A percentile compares a stretch with the other conserved stretches of the same genome.
These are phyloP conservation scores for Hippocampus abdominalis DNA, from an alignment of 2,113 vertebrate genomes.

Conservation along the genomic window DNA sequence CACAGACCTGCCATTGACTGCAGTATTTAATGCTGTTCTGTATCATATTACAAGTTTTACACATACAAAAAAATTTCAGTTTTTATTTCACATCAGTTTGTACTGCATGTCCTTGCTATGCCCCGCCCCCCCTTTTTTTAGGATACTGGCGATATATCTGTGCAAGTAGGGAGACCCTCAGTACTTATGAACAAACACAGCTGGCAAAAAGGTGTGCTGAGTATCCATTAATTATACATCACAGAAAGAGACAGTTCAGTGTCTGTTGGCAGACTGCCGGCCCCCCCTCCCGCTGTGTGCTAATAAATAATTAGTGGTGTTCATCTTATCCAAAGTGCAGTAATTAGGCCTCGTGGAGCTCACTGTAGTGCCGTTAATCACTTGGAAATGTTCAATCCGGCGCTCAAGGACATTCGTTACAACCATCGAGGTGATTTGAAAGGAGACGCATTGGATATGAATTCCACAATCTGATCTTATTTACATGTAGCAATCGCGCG, in stretches of 20 bases:
- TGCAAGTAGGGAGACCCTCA: constrained; percentile 31
- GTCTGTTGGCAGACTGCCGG: constrained; percentile 38
- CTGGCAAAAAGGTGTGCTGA: constrained; percentile 38
- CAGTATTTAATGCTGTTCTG: background rate
- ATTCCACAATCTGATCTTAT: constrained; percentile 37
- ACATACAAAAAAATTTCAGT: background rate
- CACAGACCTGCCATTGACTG: background rate
- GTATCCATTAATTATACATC: constrained; percentile 61
- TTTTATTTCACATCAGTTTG: constrained; percentile 13
- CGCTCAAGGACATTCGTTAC: constrained; percentile 25
- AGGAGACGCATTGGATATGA: constrained; percentile 2
- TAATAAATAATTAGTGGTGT: constrained; percentile 50
- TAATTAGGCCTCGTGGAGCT: constrained; percentile 36
- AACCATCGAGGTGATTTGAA: constrained; percentile 12
- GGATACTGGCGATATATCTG: constrained; percentile 37
- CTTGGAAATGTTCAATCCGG: constrained; percentile 36
- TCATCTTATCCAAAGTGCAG: constrained; percentile 31
- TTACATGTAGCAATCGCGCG: background rate
- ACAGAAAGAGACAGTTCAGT: constrained; percentile 52
- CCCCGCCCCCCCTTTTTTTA: background rate
- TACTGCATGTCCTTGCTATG: background rate
- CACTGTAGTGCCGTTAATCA: constrained; percentile 35
- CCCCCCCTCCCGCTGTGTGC: constrained; percentile 6
- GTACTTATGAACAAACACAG: constrained; percentile 48
- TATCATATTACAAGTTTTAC: background rate